Evolutionary conservation across 2,888 invertebrate species (phyloP), one percentile per base, ranked within the genome.

Genomic region (Erpobdella octoculata): DNA sequence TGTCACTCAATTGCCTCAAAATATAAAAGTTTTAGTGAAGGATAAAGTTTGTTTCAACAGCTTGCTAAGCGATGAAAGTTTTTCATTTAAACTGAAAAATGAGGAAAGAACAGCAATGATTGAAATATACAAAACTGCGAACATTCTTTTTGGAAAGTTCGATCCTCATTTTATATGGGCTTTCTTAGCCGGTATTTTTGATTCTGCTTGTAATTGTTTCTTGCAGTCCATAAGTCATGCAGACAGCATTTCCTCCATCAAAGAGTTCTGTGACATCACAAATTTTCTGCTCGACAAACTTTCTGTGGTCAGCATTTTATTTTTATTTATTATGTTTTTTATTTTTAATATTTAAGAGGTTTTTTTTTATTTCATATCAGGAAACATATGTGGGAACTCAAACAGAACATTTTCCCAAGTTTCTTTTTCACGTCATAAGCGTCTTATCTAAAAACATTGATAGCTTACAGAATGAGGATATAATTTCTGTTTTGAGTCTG

Each of bases 111-210:
- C 58, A 3, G 61, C 66, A 0, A 71, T 53, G 33, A 73, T 58
- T 2, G 92, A 92, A 80, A 86, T 91, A 53, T 86, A 89, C 18
- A 92, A 92, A 83, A 90, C 90, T 28, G 91, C 91, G 0, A 92
- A 92, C 84, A 85, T 92, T 74, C 83, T 93, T 35, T 90, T 93
- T 80, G 89, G 89, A 71, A 89, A 91, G 0, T 86, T 92, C 74
- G 91, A 92, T 79, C 89, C 90, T n/a, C 89, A 89, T 72, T 92
- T 91, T 79, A 88, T 92, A 71, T 93, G 93, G 92, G 88, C 88
- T 75, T 91, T 89, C 79, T 87, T 90, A 76, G 83, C 81, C 0
- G 77, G 82, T 5, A 79, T 81, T 74, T 85, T 85, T 77, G 78
- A 79, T 67, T 67, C 73, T 38, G 76, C 80, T 8, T 82, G 81